A percentile compares a stretch with the other conserved stretches of the same genome.
Evolutionary conservation across 2,797 vertebrate species (phyloP).

Genomic region (Hapalemur alaotrensis): DNA sequence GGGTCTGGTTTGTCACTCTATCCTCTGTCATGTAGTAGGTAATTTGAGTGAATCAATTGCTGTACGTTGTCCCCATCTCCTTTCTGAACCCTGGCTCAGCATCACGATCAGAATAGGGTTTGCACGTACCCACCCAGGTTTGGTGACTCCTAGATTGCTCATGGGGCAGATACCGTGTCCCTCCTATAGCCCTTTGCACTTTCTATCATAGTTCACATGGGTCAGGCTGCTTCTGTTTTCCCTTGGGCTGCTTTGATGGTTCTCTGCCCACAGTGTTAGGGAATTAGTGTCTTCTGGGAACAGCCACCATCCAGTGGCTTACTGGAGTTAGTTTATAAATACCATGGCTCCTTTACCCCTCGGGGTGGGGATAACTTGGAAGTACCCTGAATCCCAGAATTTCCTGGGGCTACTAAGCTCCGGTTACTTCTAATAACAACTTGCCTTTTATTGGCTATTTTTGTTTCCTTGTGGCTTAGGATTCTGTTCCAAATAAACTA

Average conservation of each 20-base stretch:
- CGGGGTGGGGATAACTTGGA: neutral
- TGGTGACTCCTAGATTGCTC: neutral
- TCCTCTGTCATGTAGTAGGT: neutral
- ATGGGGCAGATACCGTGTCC: fast-evolving
- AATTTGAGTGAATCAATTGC: neutral
- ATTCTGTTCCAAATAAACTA: neutral
- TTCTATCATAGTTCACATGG: neutral
- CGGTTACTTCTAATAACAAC: neutral
- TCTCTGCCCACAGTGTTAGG: neutral
- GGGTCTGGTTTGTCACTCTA: neutral
- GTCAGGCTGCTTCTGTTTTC: neutral
- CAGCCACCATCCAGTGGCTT: neutral
- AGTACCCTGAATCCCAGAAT: neutral
- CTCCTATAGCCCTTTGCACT: neutral
- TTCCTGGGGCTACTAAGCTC: neutral
- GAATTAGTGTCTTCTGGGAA: neutral
- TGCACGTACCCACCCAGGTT: neutral
- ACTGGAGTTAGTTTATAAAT: neutral
- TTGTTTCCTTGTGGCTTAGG: neutral
- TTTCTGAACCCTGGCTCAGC: neutral
- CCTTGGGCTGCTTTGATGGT: neutral
- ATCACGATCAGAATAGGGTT: neutral
- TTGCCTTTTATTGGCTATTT: neutral
- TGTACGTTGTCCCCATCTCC: neutral
- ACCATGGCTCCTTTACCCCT: neutral